phyloP scores from a whole-genome alignment of 2,113 vertebrate genomes.

The Hyaena hyaena region DNA sequence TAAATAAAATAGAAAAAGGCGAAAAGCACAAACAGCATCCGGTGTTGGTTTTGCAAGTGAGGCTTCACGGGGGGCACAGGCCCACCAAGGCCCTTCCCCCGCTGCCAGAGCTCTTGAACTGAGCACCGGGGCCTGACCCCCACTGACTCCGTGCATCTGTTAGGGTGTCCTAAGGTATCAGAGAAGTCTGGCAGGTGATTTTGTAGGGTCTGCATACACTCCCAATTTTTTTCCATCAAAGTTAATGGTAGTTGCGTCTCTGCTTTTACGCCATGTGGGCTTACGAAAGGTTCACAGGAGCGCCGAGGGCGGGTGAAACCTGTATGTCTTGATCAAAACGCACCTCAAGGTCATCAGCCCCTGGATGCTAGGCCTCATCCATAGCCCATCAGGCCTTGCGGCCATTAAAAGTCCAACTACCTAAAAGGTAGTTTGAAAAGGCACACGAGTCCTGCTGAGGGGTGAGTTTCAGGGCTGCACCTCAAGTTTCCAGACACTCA shows the following conservation, averaged over 20 bases:
- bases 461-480: not conserved
- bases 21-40: not conserved
- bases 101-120: not conserved
- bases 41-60: not conserved
- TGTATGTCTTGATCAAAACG: not conserved
- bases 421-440: not conserved
- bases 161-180: not conserved
- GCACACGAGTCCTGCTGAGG: not conserved
- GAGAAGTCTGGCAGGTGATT: not conserved
- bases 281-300: not conserved
- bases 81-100: not conserved
- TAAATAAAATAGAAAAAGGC: not conserved
- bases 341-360: not conserved
- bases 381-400: not conserved
- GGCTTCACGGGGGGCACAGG: not conserved
- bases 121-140: not conserved
- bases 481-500: not conserved
- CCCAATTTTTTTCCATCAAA: not conserved
- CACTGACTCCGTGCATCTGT: not conserved
- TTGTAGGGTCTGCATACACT: not conserved
- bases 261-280: too few species aligned
- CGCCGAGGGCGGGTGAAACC: not conserved
- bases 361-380: not conserved
- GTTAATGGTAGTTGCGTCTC: not conserved
- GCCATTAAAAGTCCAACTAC: not conserved